Conservation (phyloP, 2,113 vertebrate species). For the Myiopsitta monachus region DNA sequence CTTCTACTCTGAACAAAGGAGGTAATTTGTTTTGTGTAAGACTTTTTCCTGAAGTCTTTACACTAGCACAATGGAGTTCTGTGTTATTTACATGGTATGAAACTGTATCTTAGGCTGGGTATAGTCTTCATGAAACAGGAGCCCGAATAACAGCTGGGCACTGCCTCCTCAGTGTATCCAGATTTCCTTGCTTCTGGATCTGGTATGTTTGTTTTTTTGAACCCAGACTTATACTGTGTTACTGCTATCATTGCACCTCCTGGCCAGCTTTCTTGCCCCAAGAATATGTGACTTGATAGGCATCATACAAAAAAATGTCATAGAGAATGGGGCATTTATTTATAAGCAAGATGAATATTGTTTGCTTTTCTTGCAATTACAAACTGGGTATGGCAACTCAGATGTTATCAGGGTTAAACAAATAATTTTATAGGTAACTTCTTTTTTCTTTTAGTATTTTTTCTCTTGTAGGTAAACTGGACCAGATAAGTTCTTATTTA, state of each 20-base stretch:
- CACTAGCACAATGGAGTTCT: slow-evolving; percentile 65
- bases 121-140: not conserved
- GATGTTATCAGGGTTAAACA: slow-evolving; percentile 64
- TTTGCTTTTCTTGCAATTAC: slow-evolving; percentile 73
- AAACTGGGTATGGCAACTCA: slow-evolving; percentile 63
- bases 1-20: slow-evolving; percentile 65
- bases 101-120: slow-evolving; percentile 58
- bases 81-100: slow-evolving; percentile 52
- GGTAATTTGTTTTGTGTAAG: slow-evolving; percentile 31
- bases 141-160: not conserved
- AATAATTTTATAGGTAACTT: slow-evolving; percentile 54
- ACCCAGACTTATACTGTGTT: slow-evolving; percentile 49
- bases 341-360: slow-evolving; percentile 48
- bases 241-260: slow-evolving; percentile 46
- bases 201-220: slow-evolving; percentile 4
- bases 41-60: slow-evolving; percentile 66
- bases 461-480: slow-evolving; percentile 60
- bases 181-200: slow-evolving; percentile 20
- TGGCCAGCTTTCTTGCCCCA: slow-evolving; percentile 65
- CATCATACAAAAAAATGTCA: not conserved
- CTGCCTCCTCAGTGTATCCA: not conserved
- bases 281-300: slow-evolving; percentile 46
- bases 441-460: slow-evolving; percentile 46
- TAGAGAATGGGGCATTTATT: slow-evolving; percentile 37
- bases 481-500: slow-evolving; percentile 65